A percentile compares a stretch with the other conserved stretches of the same genome.
These are phyloP conservation scores for Sinella curviseta DNA, from an alignment of 1,140 invertebrate species.

Conservation along the genomic window DNA sequence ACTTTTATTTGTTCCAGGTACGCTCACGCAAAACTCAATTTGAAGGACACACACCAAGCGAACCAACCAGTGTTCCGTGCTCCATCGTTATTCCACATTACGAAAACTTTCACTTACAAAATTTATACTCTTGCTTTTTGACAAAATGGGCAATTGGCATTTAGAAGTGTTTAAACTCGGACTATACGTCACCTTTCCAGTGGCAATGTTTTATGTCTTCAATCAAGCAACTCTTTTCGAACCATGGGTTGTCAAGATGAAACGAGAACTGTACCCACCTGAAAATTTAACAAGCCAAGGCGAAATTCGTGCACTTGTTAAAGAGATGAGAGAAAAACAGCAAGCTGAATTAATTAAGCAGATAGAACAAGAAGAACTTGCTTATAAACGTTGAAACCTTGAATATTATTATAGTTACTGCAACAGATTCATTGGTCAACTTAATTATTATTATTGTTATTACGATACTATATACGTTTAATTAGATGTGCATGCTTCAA, in stretches of 20 bases:
- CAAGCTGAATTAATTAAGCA: constrained; percentile 20
- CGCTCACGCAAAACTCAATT: neutral
- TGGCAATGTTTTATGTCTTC: constrained; percentile 77
- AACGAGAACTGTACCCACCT: constrained; percentile 69
- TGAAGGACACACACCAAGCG: too few relatives aligned
- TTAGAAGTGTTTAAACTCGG: constrained; percentile 79
- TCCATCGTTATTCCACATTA: neutral
- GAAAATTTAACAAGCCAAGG: constrained; percentile 62
- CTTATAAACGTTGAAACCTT: neutral
- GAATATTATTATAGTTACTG: neutral
- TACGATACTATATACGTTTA: too few relatives aligned
- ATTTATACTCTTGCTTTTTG: neutral
- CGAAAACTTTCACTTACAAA: too few relatives aligned
- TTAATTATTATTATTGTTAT: too few relatives aligned
- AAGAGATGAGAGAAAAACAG: constrained; percentile 60
- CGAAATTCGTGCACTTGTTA: constrained; percentile 62
- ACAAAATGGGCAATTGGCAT: constrained; percentile 73
- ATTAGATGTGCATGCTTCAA: neutral
- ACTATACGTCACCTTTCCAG: constrained; percentile 81
- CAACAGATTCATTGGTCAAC: too few relatives aligned
- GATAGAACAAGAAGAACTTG: constrained; percentile 1
- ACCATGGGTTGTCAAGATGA: constrained; percentile 71
- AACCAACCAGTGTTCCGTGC: neutral
- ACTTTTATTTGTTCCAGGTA: neutral
- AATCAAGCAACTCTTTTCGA: constrained; percentile 82